A percentile compares a stretch with the other conserved stretches of the same genome.
Evolutionary conservation across 1,140 invertebrate genomes (phyloP).

Genomic region (Tetramorium parvispinum): DNA sequence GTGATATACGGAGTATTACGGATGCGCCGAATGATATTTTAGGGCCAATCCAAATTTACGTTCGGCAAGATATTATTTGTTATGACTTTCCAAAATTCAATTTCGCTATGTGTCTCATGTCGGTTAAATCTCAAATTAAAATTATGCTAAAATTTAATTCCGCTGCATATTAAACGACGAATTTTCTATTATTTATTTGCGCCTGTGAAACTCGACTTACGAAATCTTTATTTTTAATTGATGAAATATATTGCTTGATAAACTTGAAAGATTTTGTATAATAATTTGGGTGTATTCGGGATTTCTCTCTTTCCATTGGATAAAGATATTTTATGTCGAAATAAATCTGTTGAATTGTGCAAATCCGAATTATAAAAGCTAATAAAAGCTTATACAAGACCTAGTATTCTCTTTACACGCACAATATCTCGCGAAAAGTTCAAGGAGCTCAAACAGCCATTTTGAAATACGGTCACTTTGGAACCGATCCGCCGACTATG

Average conservation of each 20-base stretch:
- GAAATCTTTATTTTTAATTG: neutral
- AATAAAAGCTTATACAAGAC: slow-evolving; percentile 17
- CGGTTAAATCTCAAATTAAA: neutral
- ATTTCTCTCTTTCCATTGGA: neutral
- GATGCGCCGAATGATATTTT: slow-evolving; percentile 1
- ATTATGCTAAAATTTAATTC: slow-evolving; percentile 14
- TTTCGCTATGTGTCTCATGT: neutral
- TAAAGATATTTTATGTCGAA: neutral
- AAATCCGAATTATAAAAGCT: slow-evolving; percentile 8
- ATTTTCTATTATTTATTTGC: neutral
- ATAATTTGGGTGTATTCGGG: neutral
- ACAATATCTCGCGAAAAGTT: slow-evolving; percentile 44
- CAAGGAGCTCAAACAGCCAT: slow-evolving; percentile 29
- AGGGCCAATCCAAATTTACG: neutral
- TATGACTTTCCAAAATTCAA: neutral
- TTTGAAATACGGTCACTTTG: slow-evolving; percentile 56
- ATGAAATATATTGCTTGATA: slow-evolving; percentile 4
- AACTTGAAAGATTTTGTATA: neutral
- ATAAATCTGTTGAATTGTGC: neutral
- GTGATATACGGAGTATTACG: slow-evolving; percentile 1
- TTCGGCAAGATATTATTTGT: neutral
- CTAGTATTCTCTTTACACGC: slow-evolving; percentile 11
- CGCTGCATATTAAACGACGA: neutral
- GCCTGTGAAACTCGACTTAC: neutral
- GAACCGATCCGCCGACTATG: slow-evolving; percentile 50